phyloP scores from a whole-genome alignment of 2,113 vertebrate species.

The Corythornis madagascariensis region DNA sequence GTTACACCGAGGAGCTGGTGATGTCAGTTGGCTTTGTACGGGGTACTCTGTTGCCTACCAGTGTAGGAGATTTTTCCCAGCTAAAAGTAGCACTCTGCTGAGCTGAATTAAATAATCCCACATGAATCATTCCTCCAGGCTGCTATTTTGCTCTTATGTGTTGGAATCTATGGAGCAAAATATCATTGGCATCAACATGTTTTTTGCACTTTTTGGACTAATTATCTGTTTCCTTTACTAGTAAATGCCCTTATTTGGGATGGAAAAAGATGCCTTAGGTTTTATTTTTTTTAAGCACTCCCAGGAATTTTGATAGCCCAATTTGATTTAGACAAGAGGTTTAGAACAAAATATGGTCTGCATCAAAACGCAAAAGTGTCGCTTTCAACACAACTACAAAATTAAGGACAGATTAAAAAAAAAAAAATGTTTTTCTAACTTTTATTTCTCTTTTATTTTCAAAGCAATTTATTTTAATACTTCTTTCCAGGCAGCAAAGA shows the following conservation, averaged over 20 bases:
- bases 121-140: conserved; percentile 65
- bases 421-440: not conserved
- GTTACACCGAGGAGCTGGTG: conserved; percentile 65
- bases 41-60: conserved; percentile 59
- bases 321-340: conserved; percentile 26
- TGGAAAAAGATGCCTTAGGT: conserved; percentile 71
- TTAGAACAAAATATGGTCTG: conserved; percentile 39
- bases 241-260: conserved; percentile 73
- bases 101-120: conserved; percentile 70
- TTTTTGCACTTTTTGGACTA: conserved; percentile 57
- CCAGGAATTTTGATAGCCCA: conserved; percentile 20
- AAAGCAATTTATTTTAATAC: conserved; percentile 42
- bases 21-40: conserved; percentile 75
- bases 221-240: conserved; percentile 56
- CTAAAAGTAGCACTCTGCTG: conserved; percentile 72
- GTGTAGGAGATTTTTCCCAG: conserved; percentile 75
- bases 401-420: not conserved
- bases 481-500: not conserved
- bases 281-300: conserved; percentile 16
- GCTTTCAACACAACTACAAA: conserved; percentile 17
- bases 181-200: conserved; percentile 34
- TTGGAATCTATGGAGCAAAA: conserved; percentile 58
- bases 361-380: not conserved
- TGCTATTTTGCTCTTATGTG: conserved; percentile 48
- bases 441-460: conserved; percentile 5